phyloP scores from a whole-genome alignment of 1,140 invertebrate genomes.

The Anoplolepis gracilipes region DNA sequence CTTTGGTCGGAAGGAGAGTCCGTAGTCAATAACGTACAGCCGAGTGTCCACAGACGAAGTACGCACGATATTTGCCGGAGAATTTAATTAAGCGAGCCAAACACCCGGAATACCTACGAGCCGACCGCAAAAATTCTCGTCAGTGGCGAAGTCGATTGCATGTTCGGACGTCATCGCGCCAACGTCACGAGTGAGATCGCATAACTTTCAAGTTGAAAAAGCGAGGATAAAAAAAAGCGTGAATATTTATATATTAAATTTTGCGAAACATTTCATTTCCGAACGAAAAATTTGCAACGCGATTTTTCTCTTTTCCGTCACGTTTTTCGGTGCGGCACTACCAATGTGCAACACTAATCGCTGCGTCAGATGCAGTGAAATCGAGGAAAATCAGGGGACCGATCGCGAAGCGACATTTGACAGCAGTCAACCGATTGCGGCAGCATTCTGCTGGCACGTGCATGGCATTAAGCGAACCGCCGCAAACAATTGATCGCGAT shows the following conservation, averaged over 20 bases:
- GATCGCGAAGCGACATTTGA: neutral
- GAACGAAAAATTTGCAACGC: neutral
- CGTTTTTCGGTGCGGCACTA: neutral
- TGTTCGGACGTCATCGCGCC: conserved; percentile 24
- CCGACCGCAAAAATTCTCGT: conserved; percentile 40
- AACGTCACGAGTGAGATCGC: neutral
- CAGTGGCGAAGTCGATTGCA: conserved; percentile 2
- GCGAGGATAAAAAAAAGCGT: too few relatives aligned
- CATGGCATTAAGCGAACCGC: conserved; percentile 46
- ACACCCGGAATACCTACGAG: conserved; percentile 31
- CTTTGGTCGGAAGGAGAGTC: neutral
- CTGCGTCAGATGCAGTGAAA: neutral
- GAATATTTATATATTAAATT: neutral
- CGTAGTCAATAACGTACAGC: conserved; percentile 47
- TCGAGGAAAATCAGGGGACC: neutral
- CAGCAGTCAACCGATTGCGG: neutral
- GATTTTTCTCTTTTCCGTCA: neutral
- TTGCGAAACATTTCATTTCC: neutral
- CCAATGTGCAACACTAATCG: neutral
- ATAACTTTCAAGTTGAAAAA: neutral
- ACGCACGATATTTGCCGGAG: conserved; percentile 45
- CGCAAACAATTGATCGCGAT: conserved; percentile 54
- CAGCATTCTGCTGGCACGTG: conserved; percentile 21
- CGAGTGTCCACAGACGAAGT: conserved; percentile 34
- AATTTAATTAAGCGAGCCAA: conserved; percentile 59